These are phyloP conservation scores for Candidula unifasciata DNA, from an alignment of 2,888 invertebrate genomes.

Conservation along the genomic window DNA sequence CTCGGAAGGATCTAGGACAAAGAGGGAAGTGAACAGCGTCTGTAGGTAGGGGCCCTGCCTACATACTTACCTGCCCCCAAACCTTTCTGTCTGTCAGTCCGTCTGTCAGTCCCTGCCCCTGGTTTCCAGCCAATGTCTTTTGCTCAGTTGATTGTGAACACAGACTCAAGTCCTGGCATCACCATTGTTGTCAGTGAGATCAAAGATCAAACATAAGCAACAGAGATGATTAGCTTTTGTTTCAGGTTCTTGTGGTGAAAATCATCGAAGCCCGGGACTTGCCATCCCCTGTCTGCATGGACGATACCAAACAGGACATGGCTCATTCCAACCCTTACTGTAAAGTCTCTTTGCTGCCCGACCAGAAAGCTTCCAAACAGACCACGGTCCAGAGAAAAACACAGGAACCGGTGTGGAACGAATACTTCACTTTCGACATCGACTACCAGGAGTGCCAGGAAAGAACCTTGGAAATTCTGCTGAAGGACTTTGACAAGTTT, in stretches of 20 bases:
- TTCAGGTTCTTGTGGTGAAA: constrained; percentile 74
- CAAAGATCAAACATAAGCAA: too few species aligned
- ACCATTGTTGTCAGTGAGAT: too few species aligned
- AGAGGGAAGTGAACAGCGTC: too few species aligned
- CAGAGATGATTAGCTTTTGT: too few species aligned
- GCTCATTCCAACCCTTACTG: constrained; percentile 79
- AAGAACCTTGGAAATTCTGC: constrained; percentile 77
- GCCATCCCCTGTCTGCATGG: constrained; percentile 75
- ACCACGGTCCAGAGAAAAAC: constrained; percentile 79
- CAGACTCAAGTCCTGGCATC: too few species aligned
- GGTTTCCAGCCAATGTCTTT: too few species aligned
- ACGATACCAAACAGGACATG: constrained; percentile 77
- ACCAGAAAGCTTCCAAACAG: constrained; percentile 78
- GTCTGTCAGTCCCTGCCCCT: too few species aligned
- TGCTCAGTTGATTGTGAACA: too few species aligned
- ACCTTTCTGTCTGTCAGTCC: too few species aligned
- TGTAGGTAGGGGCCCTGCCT: too few species aligned
- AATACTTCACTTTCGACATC: constrained; percentile 77
- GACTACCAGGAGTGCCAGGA: constrained; percentile 77
- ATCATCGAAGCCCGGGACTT: constrained; percentile 78
- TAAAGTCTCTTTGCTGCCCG: constrained; percentile 78
- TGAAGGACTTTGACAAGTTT: constrained; percentile 79
- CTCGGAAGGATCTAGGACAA: too few species aligned
- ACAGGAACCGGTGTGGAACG: constrained; percentile 78
- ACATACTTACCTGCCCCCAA: too few species aligned